Conservation (phyloP, 1,140 invertebrate species). For the Mercenaria mercenaria region DNA sequence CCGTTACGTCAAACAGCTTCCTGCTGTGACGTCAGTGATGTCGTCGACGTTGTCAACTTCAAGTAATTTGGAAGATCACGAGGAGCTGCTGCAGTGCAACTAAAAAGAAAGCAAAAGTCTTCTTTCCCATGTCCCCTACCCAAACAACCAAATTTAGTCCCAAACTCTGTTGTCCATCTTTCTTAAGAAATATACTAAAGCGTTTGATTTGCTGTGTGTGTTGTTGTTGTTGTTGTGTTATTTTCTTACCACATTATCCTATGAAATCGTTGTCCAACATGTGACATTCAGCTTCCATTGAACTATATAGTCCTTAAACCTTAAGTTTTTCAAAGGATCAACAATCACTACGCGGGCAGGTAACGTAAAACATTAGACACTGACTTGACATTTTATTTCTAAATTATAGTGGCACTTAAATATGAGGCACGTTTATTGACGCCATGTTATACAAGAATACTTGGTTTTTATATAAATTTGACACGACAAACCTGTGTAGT, state of each 20-base stretch:
- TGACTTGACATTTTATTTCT: too few species aligned
- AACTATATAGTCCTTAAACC: too few species aligned
- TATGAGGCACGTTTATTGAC: too few species aligned
- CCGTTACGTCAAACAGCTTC: background rate
- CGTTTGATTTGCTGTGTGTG: slow-evolving; percentile 8
- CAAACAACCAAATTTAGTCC: background rate
- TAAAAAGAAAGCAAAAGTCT: background rate
- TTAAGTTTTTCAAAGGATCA: too few species aligned
- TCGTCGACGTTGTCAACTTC: background rate
- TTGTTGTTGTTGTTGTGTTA: background rate
- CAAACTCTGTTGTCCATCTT: background rate
- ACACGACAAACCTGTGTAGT: too few species aligned
- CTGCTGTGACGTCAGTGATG: background rate
- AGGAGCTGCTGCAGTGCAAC: background rate
- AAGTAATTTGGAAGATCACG: background rate
- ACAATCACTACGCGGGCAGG: too few species aligned
- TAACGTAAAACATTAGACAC: too few species aligned
- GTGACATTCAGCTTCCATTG: too few species aligned
- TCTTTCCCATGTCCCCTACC: background rate
- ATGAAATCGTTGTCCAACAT: too few species aligned
- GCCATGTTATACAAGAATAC: too few species aligned
- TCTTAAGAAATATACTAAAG: background rate
- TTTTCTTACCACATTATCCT: background rate
- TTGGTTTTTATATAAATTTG: too few species aligned
- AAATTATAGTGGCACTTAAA: too few species aligned